Evolutionary conservation across 2,797 vertebrate species (phyloP), one percentile per base, ranked within the genome.

Genomic region (Crax fasciolata): DNA sequence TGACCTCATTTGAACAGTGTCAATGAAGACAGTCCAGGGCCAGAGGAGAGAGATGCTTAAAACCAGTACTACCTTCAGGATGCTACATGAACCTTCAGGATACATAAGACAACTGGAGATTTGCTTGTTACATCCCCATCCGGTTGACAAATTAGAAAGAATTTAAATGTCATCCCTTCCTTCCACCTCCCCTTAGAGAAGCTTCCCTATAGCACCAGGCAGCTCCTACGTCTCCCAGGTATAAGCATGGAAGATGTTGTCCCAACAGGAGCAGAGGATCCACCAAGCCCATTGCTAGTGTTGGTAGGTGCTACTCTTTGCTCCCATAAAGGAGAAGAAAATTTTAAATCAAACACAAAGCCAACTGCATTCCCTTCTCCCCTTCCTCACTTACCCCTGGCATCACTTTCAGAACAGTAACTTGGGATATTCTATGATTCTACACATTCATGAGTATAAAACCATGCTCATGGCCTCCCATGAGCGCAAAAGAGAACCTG

Each of bases 381-480:
- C 70, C 28, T 73, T 92, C 55, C 49, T 72, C 0, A 0, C 61
- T 77, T 75, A 54, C 89, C 51, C 49, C 73, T 82, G 54, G 65
- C 18, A 80, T 84, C 46, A 28, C n/a, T 43, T 62, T 51, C 63
- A 68, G 86, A 54, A 66, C 43, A 43, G 58, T 30, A n/a, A 49
- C 48, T 49, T 21, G 21, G 21, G 48, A 49, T 49, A 49, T 49
- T 49, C 23, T 49, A 49, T 49, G 48, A 49, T 49, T 49, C 35
- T 85, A 84, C 79, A 92, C 49, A 70, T 49, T 41, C 32, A 35
- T 10, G 35, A 68, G 81, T 89, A 63, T 68, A 92, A 86, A 94
- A 84, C 49, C 39, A 46, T 10, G 57, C 57, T 87, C 4, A 21
- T 57, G 35, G 61, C 71, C 63, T 94, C 70, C 85, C 43, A 71